Evolutionary conservation across 1,140 invertebrate species (phyloP).

Genomic region (Drosophila ercepeae): DNA sequence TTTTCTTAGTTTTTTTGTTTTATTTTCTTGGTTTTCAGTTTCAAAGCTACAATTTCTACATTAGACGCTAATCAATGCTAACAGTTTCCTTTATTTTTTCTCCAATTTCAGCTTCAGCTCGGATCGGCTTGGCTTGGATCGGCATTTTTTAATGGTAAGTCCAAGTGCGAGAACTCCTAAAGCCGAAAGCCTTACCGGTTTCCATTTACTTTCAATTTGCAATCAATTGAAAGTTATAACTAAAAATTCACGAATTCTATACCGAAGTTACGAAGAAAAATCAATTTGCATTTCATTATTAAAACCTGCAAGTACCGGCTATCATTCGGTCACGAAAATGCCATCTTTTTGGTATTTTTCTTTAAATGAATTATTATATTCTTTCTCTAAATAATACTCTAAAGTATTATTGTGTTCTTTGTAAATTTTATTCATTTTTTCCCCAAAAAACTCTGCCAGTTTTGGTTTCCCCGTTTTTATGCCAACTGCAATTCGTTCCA

Average conservation of each 20-base stretch:
- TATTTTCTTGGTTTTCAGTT: slow-evolving; percentile 5
- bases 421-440: neutral
- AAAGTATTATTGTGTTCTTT: too few relatives aligned
- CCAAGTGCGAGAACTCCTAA: slow-evolving; percentile 25
- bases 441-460: neutral
- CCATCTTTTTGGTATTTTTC: too few relatives aligned
- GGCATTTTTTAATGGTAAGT: slow-evolving; percentile 68
- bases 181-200: neutral
- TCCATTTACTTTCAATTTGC: slow-evolving; percentile 2
- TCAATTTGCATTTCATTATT: neutral
- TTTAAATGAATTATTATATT: too few relatives aligned
- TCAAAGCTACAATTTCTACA: slow-evolving; percentile 10
- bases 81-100: slow-evolving; percentile 28
- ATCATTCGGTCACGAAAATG: neutral
- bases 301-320: neutral
- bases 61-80: slow-evolving; percentile 55
- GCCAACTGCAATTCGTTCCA: neutral
- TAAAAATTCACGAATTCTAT: neutral
- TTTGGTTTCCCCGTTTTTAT: neutral
- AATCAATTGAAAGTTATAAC: neutral
- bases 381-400: too few relatives aligned
- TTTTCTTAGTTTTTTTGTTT: slow-evolving; percentile 6
- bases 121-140: slow-evolving; percentile 16
- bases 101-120: slow-evolving; percentile 21
- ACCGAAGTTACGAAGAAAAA: neutral